Evolutionary conservation across 2,113 vertebrate species (phyloP), one percentile per base, ranked within the genome.

Genomic region (Ascaphus truei): DNA sequence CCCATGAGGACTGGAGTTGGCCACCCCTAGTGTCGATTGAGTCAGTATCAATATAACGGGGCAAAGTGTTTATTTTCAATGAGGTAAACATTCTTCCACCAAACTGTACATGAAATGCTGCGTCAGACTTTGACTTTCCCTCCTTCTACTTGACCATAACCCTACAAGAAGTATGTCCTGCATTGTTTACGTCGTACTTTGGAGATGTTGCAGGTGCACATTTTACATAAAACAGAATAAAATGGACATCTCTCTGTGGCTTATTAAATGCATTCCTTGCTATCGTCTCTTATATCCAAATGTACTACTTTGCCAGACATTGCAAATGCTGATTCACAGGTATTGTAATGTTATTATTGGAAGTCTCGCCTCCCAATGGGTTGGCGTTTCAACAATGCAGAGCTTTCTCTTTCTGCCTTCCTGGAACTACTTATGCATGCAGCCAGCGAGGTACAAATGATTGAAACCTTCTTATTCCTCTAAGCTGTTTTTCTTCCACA

Each of bases 391-490:
- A 89, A 77, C 81, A 84, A 72, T 69, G 76, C 82, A 77, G 72
- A 68, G 72, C 76, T 82, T 73, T 84, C 76, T 89, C 87, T 67
- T 58, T 45, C 43, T 68, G 85, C 89, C 86, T 87, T 87, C 81
- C 88, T 90, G 90, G 88, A 90, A 90, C 81, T 78, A 83, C 81
- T 90, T 85, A 80, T 75, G 80, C 81, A 75, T 68, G 72, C 86
- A 91, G 89, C 86, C 81, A 84, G 88, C 86, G 83, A 85, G 87
- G 86, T 88, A 87, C 79, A 86, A 86, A 73, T 84, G 87, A 89
- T 77, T 89, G 83, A 89, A 89, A 84, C 60, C 77, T 71, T 86
- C 79, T 72, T 83, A 83, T 89, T 88, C 88, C 86, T 83, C 83
- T 84, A 81, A 86, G 83, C 83, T 88, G 78, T 84, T 89, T 91